Evolutionary conservation across 2,113 vertebrate genomes (phyloP).

Genomic region (Oncorhynchus nerka): DNA sequence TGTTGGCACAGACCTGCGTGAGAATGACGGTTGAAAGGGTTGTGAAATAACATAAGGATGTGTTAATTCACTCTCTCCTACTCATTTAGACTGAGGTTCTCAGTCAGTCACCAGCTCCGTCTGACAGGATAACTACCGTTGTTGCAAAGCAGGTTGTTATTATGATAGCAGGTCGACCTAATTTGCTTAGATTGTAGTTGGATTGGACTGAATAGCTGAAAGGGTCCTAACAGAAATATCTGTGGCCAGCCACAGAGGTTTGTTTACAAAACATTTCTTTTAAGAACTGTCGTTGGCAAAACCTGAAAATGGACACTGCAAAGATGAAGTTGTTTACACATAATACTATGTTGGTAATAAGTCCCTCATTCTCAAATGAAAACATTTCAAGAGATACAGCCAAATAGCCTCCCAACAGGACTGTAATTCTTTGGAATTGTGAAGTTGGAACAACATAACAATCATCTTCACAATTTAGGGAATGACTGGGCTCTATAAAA

Average conservation of each 20-base stretch:
- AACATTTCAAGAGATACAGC: neutral
- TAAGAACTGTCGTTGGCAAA: neutral
- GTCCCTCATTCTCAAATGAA: neutral
- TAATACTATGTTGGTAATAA: neutral
- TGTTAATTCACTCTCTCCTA: neutral
- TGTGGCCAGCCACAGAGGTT: neutral
- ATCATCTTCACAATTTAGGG: neutral
- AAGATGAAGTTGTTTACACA: neutral
- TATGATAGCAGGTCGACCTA: neutral
- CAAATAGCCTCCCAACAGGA: neutral
- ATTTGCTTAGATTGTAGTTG: neutral
- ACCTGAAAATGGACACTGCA: neutral
- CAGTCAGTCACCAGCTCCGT: neutral
- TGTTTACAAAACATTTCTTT: neutral
- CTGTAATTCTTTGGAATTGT: no score
- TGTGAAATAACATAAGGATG: neutral
- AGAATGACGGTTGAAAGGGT: neutral
- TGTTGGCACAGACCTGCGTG: constrained; percentile 2
- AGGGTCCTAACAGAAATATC: no score
- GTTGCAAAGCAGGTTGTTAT: neutral
- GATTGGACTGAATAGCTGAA: neutral
- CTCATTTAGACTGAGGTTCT: neutral
- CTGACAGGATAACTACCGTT: neutral
- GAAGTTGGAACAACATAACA: neutral
- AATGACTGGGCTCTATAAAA: no score